These are phyloP conservation scores for Cremastinae sp. DNA, from an alignment of 2,888 invertebrate genomes.

Conservation along the genomic window DNA sequence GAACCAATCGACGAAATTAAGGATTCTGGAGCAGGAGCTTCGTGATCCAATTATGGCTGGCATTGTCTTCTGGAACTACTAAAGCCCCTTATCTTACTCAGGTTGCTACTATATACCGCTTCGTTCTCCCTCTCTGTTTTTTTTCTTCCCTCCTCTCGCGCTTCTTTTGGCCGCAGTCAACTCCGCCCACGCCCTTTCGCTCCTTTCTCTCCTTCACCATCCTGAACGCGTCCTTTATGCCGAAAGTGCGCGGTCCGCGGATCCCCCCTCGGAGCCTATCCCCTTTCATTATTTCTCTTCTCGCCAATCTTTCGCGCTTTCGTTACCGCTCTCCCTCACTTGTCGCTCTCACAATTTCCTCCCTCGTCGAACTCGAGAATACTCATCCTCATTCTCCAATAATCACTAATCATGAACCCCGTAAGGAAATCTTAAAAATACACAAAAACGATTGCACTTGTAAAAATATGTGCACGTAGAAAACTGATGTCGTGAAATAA, in stretches of 20 bases:
- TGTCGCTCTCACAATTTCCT: background rate
- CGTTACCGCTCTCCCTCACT: constrained; percentile 8
- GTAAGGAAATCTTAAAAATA: too few relatives aligned
- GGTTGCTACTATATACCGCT: constrained; percentile 60
- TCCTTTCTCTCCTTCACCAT: constrained; percentile 39
- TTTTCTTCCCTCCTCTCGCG: constrained; percentile 11
- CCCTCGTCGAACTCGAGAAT: too few relatives aligned
- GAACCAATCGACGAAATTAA: constrained; percentile 74
- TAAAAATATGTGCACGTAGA: too few relatives aligned
- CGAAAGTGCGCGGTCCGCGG: constrained; percentile 41
- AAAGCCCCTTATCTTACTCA: constrained; percentile 73
- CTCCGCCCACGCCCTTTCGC: constrained; percentile 58
- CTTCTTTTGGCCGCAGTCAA: constrained; percentile 63
- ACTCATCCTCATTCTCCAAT: too few relatives aligned
- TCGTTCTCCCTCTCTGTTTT: background rate
- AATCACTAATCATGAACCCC: too few relatives aligned
- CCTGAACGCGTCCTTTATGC: constrained; percentile 52
- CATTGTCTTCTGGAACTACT: constrained; percentile 74
- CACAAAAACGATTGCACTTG: too few relatives aligned
- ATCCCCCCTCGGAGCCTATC: constrained; percentile 22
- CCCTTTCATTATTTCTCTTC: constrained; percentile 40
- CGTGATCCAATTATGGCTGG: constrained; percentile 75
- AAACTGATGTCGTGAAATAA: too few relatives aligned
- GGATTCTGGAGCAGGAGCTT: constrained; percentile 73
- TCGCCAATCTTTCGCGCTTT: constrained; percentile 56